Conservation (phyloP, 2,797 vertebrate genomes). For the Chiloscyllium punctatum region DNA sequence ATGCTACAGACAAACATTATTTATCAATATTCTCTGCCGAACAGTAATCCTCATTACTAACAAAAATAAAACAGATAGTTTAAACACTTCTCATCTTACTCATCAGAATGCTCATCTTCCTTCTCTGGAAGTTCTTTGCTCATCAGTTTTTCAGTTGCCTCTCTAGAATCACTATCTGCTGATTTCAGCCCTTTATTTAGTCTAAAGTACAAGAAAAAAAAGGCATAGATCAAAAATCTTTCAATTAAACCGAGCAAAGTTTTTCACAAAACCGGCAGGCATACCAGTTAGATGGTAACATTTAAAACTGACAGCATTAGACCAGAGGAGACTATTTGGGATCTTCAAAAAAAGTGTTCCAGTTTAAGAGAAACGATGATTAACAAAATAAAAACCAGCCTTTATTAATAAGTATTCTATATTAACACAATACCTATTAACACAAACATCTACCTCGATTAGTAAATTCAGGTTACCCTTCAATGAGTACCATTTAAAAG, state of each 20-base stretch:
- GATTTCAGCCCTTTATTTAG: background rate
- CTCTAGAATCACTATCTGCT: background rate
- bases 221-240: background rate
- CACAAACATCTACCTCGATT: background rate
- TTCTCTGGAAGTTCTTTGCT: background rate
- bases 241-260: background rate
- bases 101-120: background rate
- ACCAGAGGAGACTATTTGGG: background rate
- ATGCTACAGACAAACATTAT: too few relatives aligned
- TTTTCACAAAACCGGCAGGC: background rate
- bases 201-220: slow-evolving; percentile 16
- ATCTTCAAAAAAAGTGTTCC: background rate
- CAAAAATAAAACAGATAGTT: background rate
- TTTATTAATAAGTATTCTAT: too few relatives aligned
- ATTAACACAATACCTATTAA: background rate
- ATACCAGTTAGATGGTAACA: too few relatives aligned
- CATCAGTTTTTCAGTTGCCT: background rate
- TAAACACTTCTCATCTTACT: background rate
- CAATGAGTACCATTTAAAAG: background rate
- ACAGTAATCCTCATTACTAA: background rate
- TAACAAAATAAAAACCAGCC: background rate
- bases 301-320: background rate
- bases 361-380: background rate
- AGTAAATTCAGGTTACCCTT: background rate
- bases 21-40: background rate